Conservation (phyloP, 2,113 vertebrate genomes). For the Ranitomeya variabilis region DNA sequence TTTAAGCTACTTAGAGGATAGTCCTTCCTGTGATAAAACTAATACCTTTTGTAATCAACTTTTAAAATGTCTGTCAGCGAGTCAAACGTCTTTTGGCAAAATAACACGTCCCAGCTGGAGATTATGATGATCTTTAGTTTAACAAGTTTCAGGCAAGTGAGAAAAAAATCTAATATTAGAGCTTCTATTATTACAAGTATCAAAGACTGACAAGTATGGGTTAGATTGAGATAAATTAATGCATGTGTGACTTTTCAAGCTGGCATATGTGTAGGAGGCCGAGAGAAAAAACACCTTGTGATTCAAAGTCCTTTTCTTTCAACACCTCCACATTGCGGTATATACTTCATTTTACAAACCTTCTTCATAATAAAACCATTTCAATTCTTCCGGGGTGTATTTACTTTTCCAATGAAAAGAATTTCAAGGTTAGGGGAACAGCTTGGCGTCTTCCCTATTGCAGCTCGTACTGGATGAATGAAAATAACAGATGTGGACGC, state of each 20-base stretch:
- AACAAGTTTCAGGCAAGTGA: slow-evolving; percentile 14
- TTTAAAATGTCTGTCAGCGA: not conserved
- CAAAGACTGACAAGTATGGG: slow-evolving; percentile 26
- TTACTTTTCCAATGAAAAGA: not conserved
- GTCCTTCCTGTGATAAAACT: too few relatives aligned
- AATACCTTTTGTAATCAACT: not conserved
- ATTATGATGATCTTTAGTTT: slow-evolving; percentile 3
- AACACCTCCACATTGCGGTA: slow-evolving; percentile 22
- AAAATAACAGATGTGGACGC: slow-evolving; percentile 9
- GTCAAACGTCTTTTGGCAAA: not conserved
- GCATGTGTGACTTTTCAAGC: slow-evolving; percentile 46
- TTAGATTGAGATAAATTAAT: slow-evolving; percentile 19
- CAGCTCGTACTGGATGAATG: slow-evolving; percentile 5
- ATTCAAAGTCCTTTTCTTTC: slow-evolving; percentile 39
- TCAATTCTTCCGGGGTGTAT: not conserved
- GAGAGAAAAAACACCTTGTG: slow-evolving; percentile 38
- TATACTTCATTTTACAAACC: slow-evolving; percentile 6
- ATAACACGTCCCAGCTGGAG: not conserved
- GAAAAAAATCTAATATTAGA: slow-evolving; percentile 34
- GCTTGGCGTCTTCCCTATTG: not conserved
- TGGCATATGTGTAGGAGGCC: slow-evolving; percentile 37
- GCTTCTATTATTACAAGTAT: slow-evolving; percentile 33
- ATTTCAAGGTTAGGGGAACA: slow-evolving; percentile 35
- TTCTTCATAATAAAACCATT: not conserved
- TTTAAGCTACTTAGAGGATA: too few relatives aligned